Evolutionary conservation across 1,140 invertebrate genomes (phyloP), one percentile per base, ranked within the genome.

Genomic region (Lepidotrigona ventralis): DNA sequence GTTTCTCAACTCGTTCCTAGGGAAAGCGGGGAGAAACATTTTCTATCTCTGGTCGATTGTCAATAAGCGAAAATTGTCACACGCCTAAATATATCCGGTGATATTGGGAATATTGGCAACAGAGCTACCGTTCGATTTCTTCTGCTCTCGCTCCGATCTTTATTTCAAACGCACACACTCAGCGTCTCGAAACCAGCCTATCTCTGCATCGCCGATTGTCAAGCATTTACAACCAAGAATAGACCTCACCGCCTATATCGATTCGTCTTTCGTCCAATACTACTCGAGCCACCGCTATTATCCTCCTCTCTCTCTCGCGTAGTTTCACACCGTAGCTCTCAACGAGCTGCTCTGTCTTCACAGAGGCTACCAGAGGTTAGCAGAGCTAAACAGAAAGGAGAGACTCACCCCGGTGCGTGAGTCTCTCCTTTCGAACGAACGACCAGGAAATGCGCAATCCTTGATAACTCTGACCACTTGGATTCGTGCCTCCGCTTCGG

Each of bases 401-500:
- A 33, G 33, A 39, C 19, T 63, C 19, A 64, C 8, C 17, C 2
- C 3, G 4, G 54, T 70, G 33, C 78, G 73, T 63, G n/a, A 39
- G 33, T 19, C 26, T 9, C n/a, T 63, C 51, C 39, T 60, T 60
- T 15, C 33, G 39, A 26, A n/a, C 17, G 29, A 23, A 23, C 64
- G n/a, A 12, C 23, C 12, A 60, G 58, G 58, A 60, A 60, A 23
- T 23, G 58, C n/a, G 58, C 58, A n/a, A 33, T 76, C 74, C 68
- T 46, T 63, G 78, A 63, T 80, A 80, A 80, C 78, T 68, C 23
- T 79, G 68, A 63, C 78, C 56, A n/a, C 63, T 79, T 60, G 68
- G 78, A 79, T 63, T 79, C 68, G 53, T n/a, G 78, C 26, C 68
- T 63, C 68, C 58, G 26, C 39, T 46, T 8, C 39, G 39, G 39